Percentiles rank a stretch among this genome's conserved stretches.
Evolutionary conservation across 2,797 vertebrate genomes (phyloP).

Genomic region (Pipistrellus pygmaeus): DNA sequence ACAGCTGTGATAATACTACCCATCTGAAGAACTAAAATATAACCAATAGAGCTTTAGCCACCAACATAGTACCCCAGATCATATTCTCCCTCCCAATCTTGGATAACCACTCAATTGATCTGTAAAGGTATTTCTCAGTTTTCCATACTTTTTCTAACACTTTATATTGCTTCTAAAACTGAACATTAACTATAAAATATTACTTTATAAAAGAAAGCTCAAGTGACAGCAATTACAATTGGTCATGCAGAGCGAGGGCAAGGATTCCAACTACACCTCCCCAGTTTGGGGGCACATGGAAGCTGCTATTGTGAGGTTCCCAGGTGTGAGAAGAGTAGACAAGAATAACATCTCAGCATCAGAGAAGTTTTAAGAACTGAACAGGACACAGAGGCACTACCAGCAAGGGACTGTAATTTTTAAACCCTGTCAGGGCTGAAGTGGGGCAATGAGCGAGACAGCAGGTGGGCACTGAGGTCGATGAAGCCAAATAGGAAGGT

Average conservation of each 20-base stretch:
- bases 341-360: background rate
- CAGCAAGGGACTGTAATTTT: background rate
- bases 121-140: slow-evolving; percentile 33
- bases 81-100: background rate
- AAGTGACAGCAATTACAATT: background rate
- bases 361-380: background rate
- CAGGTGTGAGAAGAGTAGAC: background rate
- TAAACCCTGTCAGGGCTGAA: background rate
- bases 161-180: slow-evolving; percentile 43
- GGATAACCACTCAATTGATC: background rate
- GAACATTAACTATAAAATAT: slow-evolving; percentile 47
- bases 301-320: background rate
- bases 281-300: background rate
- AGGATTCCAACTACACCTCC: background rate
- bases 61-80: background rate
- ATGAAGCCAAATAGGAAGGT: background rate
- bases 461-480: background rate
- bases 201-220: slow-evolving; percentile 39
- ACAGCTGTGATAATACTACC: background rate
- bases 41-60: background rate
- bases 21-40: slow-evolving; percentile 4
- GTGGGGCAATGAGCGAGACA: background rate
- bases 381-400: background rate
- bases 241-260: background rate
- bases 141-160: background rate